phyloP scores from a whole-genome alignment of 2,113 vertebrate genomes.

The Rana temporaria region DNA sequence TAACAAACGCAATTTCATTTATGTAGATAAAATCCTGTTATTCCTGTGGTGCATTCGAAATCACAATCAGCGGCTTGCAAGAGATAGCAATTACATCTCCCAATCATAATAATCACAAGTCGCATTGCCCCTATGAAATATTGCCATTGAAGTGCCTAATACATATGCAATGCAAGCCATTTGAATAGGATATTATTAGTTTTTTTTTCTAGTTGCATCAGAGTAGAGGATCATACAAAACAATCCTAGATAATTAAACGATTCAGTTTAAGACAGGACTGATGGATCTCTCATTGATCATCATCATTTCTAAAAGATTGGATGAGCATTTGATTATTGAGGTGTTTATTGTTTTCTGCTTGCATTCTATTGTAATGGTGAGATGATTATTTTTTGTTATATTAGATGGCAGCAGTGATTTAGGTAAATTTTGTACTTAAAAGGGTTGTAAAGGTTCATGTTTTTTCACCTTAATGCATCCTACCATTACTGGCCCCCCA shows the following conservation, averaged over 20 bases:
- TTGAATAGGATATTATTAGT: conserved; percentile 21
- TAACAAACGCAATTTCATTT: too few relatives aligned
- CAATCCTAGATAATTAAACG: conserved; percentile 49
- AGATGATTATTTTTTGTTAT: not conserved
- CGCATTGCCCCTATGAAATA: conserved; percentile 1
- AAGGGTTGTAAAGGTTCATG: too few relatives aligned
- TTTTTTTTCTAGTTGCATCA: conserved; percentile 1
- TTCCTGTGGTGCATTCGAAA: not conserved
- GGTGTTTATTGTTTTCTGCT: conserved; percentile 17
- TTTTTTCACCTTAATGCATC: too few relatives aligned
- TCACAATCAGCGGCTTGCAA: conserved; percentile 43
- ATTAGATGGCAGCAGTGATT: not conserved
- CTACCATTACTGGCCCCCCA: too few relatives aligned
- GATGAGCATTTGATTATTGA: conserved; percentile 28
- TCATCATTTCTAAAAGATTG: conserved; percentile 21
- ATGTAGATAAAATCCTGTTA: not conserved
- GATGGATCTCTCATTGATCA: conserved; percentile 16
- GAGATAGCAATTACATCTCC: conserved; percentile 32
- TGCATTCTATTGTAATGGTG: conserved; percentile 9
- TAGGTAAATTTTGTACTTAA: not conserved
- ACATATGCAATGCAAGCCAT: conserved; percentile 38
- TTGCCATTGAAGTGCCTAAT: conserved; percentile 43
- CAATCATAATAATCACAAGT: conserved; percentile 42
- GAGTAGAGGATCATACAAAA: conserved; percentile 52
- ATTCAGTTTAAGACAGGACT: not conserved